Evolutionary conservation across 2,888 invertebrate genomes (phyloP).

Genomic region (Esperia sulphurella): DNA sequence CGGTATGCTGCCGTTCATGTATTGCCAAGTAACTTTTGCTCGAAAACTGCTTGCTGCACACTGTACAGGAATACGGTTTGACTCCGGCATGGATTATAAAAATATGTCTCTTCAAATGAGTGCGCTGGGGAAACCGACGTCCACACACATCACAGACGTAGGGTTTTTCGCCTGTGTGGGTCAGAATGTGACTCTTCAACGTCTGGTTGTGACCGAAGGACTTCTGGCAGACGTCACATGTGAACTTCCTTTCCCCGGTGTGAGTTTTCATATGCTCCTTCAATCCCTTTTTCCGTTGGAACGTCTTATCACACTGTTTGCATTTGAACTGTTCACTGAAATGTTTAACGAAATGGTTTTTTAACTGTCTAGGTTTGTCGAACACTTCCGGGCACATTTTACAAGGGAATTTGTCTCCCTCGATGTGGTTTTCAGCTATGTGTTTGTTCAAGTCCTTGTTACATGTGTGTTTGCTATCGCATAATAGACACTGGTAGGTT

Average conservation of each 20-base stretch:
- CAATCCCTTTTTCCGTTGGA: constrained; percentile 55
- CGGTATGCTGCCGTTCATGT: constrained; percentile 62
- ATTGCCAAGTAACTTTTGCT: constrained; percentile 64
- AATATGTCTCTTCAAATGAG: constrained; percentile 63
- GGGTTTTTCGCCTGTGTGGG: not conserved
- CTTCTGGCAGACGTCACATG: constrained; percentile 50
- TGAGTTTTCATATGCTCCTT: constrained; percentile 65
- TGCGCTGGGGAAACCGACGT: constrained; percentile 53
- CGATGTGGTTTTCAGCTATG: constrained; percentile 37
- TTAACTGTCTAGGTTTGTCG: constrained; percentile 46
- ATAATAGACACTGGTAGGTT: constrained; percentile 46
- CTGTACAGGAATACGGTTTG: constrained; percentile 52
- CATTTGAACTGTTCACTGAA: constrained; percentile 56
- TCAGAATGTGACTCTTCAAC: constrained; percentile 32
- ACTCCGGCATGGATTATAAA: constrained; percentile 59
- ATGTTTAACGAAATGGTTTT: constrained; percentile 52
- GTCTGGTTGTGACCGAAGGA: constrained; percentile 63
- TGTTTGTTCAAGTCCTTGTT: constrained; percentile 58
- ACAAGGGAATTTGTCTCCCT: constrained; percentile 43
- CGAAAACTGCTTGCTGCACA: constrained; percentile 61
- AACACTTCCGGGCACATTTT: constrained; percentile 44
- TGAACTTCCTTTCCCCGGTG: constrained; percentile 52
- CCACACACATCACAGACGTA: constrained; percentile 60
- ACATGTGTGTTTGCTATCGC: constrained; percentile 39
- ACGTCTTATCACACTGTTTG: constrained; percentile 48